Evolutionary conservation across 1,140 invertebrate species (phyloP).

Genomic region (Propsilocerus akamusi): DNA sequence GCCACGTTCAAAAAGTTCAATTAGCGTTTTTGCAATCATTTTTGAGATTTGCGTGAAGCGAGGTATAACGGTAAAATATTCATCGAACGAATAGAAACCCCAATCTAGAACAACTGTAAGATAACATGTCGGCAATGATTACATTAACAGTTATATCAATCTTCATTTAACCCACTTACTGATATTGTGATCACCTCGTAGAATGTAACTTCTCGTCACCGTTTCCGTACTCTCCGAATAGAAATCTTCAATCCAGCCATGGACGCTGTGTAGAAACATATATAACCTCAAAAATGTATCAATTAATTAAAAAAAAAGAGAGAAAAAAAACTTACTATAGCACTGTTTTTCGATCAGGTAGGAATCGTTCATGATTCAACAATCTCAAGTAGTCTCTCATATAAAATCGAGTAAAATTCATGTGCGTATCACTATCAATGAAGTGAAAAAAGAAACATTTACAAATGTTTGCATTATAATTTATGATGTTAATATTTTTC

Average conservation of each 20-base stretch:
- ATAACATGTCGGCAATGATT: not conserved
- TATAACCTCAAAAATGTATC: not conserved
- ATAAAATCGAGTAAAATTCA: not conserved
- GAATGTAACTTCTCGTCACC: not conserved
- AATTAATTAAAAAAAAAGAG: not conserved
- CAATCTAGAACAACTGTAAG: not conserved
- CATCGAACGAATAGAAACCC: not conserved
- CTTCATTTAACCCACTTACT: not conserved
- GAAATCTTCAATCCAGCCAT: not conserved
- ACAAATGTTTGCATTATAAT: too few species aligned
- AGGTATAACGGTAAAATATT: not conserved
- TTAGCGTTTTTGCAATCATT: not conserved
- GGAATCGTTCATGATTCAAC: not conserved
- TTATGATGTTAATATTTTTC: not conserved
- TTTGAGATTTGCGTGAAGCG: not conserved
- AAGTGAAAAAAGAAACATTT: not conserved
- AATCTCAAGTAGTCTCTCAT: not conserved
- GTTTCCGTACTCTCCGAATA: not conserved
- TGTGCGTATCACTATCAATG: not conserved
- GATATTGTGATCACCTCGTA: not conserved
- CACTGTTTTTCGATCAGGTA: not conserved
- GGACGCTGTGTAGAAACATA: not conserved
- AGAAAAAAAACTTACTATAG: not conserved
- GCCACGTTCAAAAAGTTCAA: not conserved
- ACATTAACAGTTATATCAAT: not conserved